phyloP scores from a whole-genome alignment of 2,113 vertebrate genomes.

The Daubentonia madagascariensis region DNA sequence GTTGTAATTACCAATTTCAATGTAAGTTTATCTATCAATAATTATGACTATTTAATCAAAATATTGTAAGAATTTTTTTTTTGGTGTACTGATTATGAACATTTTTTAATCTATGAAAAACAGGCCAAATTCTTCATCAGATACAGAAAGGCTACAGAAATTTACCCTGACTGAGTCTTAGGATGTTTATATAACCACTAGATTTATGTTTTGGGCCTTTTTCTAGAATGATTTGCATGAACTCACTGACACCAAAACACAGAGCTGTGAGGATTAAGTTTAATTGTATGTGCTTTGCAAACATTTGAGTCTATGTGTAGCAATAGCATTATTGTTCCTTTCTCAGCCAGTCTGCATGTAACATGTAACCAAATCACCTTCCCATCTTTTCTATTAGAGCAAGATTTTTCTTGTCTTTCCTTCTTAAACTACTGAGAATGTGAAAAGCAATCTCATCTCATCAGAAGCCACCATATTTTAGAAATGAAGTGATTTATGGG shows the following conservation, averaged over 20 bases:
- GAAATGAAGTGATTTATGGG: slow-evolving; percentile 64
- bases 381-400: background rate
- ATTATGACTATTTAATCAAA: slow-evolving; percentile 47
- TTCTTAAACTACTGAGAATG: slow-evolving; percentile 57
- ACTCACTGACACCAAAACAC: background rate
- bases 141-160: slow-evolving; percentile 8
- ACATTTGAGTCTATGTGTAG: background rate
- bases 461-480: slow-evolving; percentile 58
- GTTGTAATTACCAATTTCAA: slow-evolving; percentile 15
- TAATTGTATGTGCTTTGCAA: background rate
- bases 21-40: slow-evolving; percentile 19
- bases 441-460: slow-evolving; percentile 54
- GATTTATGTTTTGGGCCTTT: background rate
- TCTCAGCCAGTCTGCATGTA: background rate
- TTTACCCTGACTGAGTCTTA: background rate
- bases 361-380: background rate
- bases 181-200: background rate
- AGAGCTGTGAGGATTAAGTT: slow-evolving; percentile 7
- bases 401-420: slow-evolving; percentile 29
- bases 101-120: slow-evolving; percentile 32
- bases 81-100: background rate
- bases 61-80: slow-evolving; percentile 20
- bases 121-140: background rate
- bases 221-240: slow-evolving; percentile 37
- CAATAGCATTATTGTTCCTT: background rate